Evolutionary conservation across 2,888 invertebrate species (phyloP).

Genomic region (Temnothorax ravouxi): DNA sequence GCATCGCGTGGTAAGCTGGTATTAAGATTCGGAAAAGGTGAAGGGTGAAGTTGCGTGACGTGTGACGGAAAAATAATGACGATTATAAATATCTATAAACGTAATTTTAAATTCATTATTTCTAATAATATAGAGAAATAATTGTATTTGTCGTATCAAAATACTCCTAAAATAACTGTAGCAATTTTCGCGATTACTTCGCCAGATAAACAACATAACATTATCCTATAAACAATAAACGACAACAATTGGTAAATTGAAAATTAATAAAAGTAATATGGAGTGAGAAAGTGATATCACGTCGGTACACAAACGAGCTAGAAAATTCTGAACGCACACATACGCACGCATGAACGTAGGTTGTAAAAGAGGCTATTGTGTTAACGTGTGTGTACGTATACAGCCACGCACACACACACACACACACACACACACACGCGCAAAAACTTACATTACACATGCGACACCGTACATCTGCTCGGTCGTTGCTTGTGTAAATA

Average conservation of each 20-base stretch:
- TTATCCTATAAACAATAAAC: neutral
- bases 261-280: slow-evolving; percentile 3
- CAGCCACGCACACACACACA: slow-evolving; percentile 59
- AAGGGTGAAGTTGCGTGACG: neutral
- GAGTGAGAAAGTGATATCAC: slow-evolving; percentile 2
- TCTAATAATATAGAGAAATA: neutral
- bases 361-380: slow-evolving; percentile 71
- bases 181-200: neutral
- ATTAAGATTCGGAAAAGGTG: neutral
- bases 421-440: slow-evolving; percentile 63
- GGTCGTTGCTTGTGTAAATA: slow-evolving; percentile 78
- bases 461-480: slow-evolving; percentile 77
- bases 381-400: slow-evolving; percentile 66
- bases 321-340: slow-evolving; percentile 24
- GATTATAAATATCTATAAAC: neutral
- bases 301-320: neutral
- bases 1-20: neutral
- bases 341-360: slow-evolving; percentile 50
- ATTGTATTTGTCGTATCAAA: neutral
- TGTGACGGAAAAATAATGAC: neutral
- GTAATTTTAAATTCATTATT: slow-evolving; percentile 1
- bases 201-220: neutral
- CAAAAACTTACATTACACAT: slow-evolving; percentile 72
- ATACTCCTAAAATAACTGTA: neutral
- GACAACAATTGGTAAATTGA: neutral